Evolutionary conservation across 2,113 vertebrate species (phyloP).

Genomic region (Pterophyllum scalare): DNA sequence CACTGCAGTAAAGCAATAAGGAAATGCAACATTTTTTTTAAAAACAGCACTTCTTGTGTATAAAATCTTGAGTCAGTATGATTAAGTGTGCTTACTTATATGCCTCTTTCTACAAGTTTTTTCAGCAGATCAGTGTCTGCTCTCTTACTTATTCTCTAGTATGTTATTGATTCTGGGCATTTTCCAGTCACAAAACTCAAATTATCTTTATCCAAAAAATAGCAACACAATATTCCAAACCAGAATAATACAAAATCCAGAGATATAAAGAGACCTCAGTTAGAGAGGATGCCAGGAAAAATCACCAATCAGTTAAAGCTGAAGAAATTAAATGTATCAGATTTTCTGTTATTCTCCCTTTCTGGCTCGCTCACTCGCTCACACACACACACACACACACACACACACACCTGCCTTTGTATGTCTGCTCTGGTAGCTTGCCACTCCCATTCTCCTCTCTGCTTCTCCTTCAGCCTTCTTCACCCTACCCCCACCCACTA

Average conservation of each 20-base stretch:
- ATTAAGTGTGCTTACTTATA: background rate
- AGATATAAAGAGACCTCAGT: background rate
- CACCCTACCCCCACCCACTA: slow-evolving; percentile 25
- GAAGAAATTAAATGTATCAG: background rate
- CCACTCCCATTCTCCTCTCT: background rate
- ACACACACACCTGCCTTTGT: slow-evolving; percentile 21
- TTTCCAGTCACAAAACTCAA: no score
- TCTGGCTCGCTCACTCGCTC: no score
- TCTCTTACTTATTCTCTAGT: no score
- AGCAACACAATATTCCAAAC: background rate
- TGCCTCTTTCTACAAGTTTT: background rate
- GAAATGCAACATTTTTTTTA: background rate
- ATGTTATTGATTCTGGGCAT: no score
- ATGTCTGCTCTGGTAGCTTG: slow-evolving; percentile 5
- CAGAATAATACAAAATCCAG: slow-evolving; percentile 1
- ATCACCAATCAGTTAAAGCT: slow-evolving; percentile 12
- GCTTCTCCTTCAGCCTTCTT: slow-evolving; percentile 6
- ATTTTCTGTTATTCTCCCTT: slow-evolving; percentile 1
- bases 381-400: fast-evolving
- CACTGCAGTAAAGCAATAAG: background rate
- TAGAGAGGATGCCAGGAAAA: background rate
- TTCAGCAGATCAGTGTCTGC: no score
- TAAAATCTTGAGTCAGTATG: background rate
- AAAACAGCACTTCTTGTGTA: background rate
- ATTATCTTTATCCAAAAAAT: no score